Base-by-base conservation (phyloP, 2,113 vertebrate species). In the Crotalus viridis region DNA sequence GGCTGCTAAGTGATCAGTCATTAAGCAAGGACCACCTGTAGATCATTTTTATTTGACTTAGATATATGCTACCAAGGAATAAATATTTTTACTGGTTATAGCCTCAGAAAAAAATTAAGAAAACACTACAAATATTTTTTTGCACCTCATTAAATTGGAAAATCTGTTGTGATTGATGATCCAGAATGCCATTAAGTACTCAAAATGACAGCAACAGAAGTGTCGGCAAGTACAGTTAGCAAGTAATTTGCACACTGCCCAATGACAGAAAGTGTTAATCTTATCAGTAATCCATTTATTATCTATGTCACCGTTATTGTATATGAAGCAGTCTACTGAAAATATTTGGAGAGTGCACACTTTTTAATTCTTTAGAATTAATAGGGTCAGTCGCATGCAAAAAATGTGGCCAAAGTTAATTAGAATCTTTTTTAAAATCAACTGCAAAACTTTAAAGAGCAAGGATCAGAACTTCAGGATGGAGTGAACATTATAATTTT, bases 381-480 rank as follows among this genome's bases (percentile, higher is more conserved):
- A 91, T 0, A 85, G 61, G 55, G 93, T 91, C 13, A 0, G 2
- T 85, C 64, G 33, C 0, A 0, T 1, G 33, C 0, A 1, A 51
- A 4, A 91, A 94, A 92, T 2, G 28, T 43, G 89, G 90, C 10
- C 88, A 93, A 89, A 54, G 52, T 13, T 91, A 5, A 81, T 88
- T 92, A 85, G 51, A 1, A 0, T 88, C 91, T 69, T 81, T 90
- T 54, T 89, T 89, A 43, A 90, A 94, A 89, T 57, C 0, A 92
- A 89, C 91, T 74, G 61, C 89, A 12, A 55, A 74, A 55, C 15
- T 51, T 19, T 69, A 90, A 86, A 61, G 64, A 22, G 55, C 5
- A 87, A 69, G 89, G 94, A 86, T 91, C 46, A 88, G 64, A 55
- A 61, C 61, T 74, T 91, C 28, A 61, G 22, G 13, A 61, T 13